Evolutionary conservation across 1,140 invertebrate genomes (phyloP), one percentile per base, ranked within the genome.

Genomic region (Papilio aristodemus): DNA sequence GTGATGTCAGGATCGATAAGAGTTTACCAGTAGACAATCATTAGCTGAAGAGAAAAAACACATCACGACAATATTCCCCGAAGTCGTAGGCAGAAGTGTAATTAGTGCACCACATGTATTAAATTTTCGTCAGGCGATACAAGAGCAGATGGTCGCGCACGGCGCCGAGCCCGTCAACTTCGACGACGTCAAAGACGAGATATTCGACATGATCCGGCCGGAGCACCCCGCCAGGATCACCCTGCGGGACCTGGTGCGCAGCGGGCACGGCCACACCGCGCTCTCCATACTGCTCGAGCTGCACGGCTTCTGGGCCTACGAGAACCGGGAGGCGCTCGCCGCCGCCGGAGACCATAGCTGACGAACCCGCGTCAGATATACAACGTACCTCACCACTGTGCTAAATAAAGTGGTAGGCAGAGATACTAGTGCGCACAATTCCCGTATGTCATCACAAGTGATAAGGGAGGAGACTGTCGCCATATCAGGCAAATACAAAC

Each of bases 171-270:
- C 95, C 1, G 96, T 98, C 0, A 95, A 94, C 73, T 99, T 99
- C 91, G 95, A 98, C 75, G 97, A 99, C 92, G 96, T 99, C 0
- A 98, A 98, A 91, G 97, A 99, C 92, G 98, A 99, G 92, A 97
- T 99, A 77, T 99, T 99, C 92, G 98, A 99, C 91, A 99, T 99
- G 98, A 96, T 99, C 0, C 96, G 97, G 78, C 97, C 98, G 1
- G 93, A 93, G 66, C 94, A 98, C 91, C 95, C 97, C 0, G 92
- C 94, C 4, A 95, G 95, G 85, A 98, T 99, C 73, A 98, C 97
- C 0, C 89, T 98, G 1, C 93, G 96, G 79, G 98, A 99, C 93
- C 92, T 99, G 62, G 85, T 95, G 5, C 85, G 75, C 73, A 97
- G 96, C 92, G 97, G 97, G 0, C 97, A 98, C 91, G 98, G 97